Conservation (phyloP, 2,797 vertebrate species). For the Pipistrellus nathusii region DNA sequence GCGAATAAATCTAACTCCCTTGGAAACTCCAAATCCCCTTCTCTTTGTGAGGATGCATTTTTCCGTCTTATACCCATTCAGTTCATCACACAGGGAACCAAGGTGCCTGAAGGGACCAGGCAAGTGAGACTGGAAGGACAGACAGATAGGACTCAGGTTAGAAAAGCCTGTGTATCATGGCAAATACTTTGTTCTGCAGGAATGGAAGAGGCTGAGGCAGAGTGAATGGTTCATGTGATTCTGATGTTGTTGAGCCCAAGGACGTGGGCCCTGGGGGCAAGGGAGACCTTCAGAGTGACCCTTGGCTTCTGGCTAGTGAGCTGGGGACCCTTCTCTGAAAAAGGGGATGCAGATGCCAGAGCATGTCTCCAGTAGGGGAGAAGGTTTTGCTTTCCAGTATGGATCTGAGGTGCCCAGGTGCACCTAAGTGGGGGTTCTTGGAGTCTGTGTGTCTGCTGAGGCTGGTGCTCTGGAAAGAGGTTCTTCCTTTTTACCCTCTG, state of each 20-base stretch:
- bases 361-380: fast-evolving
- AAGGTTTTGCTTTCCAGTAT: neutral
- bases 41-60: neutral
- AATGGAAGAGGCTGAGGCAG: neutral
- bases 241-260: neutral
- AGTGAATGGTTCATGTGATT: no score
- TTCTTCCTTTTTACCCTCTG: neutral
- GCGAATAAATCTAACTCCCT: neutral
- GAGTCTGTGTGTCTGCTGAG: neutral
- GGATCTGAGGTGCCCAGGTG: neutral
- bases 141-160: neutral
- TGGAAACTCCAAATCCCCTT: neutral
- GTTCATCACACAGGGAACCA: neutral
- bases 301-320: neutral
- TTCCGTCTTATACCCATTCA: neutral
- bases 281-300: neutral
- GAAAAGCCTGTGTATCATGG: neutral
- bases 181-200: neutral
- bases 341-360: neutral
- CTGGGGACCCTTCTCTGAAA: neutral
- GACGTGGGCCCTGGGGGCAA: neutral
- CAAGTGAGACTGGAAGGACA: neutral
- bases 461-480: neutral
- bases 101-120: neutral
- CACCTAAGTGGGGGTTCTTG: neutral